These are phyloP conservation scores for Lithobius niger DNA, from an alignment of 1,140 invertebrate genomes.

Conservation along the genomic window DNA sequence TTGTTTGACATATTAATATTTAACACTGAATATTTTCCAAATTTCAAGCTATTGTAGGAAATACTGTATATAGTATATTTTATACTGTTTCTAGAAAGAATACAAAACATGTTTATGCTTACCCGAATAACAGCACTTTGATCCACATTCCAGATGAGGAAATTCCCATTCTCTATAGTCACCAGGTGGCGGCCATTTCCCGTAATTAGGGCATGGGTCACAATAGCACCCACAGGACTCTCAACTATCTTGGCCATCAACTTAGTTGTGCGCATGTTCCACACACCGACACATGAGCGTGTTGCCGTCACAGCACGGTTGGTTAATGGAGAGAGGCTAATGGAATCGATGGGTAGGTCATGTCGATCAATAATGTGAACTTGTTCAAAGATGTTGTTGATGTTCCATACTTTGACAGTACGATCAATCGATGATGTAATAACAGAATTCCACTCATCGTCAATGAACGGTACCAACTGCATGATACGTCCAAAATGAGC, in stretches of 20 bases:
- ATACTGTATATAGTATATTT: too few relatives aligned
- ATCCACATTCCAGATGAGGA: constrained; percentile 82
- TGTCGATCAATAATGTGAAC: constrained; percentile 91
- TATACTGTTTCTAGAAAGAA: too few relatives aligned
- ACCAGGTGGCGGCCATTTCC: constrained; percentile 65
- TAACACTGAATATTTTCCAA: too few relatives aligned
- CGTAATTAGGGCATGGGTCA: constrained; percentile 81
- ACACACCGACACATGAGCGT: constrained; percentile 83
- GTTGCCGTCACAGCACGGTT: constrained; percentile 74
- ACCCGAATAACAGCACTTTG: constrained; percentile 38
- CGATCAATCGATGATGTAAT: constrained; percentile 95
- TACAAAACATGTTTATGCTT: not conserved
- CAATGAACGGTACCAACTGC: constrained; percentile 66
- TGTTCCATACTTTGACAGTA: constrained; percentile 98
- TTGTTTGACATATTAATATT: too few relatives aligned
- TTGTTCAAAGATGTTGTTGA: constrained; percentile 96
- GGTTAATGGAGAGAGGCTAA: constrained; percentile 59
- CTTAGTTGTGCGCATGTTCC: constrained; percentile 77
- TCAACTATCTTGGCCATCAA: constrained; percentile 75
- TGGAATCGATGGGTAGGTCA: constrained; percentile 86
- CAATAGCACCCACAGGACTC: constrained; percentile 82
- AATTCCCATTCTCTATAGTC: constrained; percentile 80
- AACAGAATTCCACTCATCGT: constrained; percentile 83
- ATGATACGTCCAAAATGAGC: constrained; percentile 96
- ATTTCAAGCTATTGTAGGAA: too few relatives aligned